Percentiles rank a stretch among this genome's conserved stretches.
Evolutionary conservation across 2,888 invertebrate species (phyloP).

Genomic region (Crepidodera aurea): DNA sequence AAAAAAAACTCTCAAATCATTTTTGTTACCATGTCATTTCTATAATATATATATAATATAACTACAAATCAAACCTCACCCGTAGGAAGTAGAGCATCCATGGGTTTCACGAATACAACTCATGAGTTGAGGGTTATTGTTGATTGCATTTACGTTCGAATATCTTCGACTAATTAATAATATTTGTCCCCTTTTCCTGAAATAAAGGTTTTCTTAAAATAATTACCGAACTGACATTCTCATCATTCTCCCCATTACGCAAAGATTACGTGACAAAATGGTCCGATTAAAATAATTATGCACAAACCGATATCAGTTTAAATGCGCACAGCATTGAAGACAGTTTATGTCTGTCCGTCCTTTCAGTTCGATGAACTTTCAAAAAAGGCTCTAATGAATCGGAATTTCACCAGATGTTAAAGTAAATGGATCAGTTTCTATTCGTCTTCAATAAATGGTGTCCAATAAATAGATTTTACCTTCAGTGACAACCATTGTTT

Average conservation of each 20-base stretch:
- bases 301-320: not conserved
- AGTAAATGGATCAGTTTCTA: conserved; percentile 6
- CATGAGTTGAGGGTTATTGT: no score
- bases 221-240: not conserved
- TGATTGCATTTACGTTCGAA: no score
- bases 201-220: not conserved
- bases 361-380: conserved; percentile 19
- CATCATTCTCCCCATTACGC: not conserved
- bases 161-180: no score
- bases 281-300: not conserved
- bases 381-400: conserved; percentile 16
- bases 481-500: conserved; percentile 9
- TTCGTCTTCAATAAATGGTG: conserved; percentile 2
- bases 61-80: no score
- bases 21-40: no score
- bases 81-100: no score
- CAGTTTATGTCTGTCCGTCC: not conserved
- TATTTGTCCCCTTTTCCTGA: no score
- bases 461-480: conserved; percentile 14
- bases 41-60: no score
- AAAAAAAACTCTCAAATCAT: no score
- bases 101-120: no score
- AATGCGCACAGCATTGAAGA: not conserved
- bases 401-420: conserved; percentile 24
- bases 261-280: not conserved